phyloP scores from a whole-genome alignment of 2,888 invertebrate species.

The Chymomyza caudatula region DNA sequence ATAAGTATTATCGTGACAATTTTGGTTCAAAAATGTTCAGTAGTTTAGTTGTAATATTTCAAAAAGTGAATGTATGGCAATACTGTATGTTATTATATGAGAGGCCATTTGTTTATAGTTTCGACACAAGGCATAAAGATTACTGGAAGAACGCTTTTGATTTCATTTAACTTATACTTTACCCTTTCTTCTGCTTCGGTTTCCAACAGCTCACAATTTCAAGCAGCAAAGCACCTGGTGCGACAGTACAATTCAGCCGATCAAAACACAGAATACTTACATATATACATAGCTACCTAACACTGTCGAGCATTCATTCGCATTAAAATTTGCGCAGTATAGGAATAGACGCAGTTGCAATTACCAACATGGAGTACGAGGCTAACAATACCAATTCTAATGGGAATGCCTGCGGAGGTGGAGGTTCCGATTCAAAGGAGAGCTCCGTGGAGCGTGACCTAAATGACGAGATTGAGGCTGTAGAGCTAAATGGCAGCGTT shows the following conservation, averaged over 20 bases:
- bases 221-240: constrained; percentile 50
- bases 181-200: background rate
- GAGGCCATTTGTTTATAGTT: constrained; percentile 18
- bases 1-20: too few species aligned
- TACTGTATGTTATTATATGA: too few species aligned
- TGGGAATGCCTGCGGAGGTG: constrained; percentile 22
- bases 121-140: too few species aligned
- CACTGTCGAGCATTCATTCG: too few species aligned
- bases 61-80: too few species aligned
- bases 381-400: constrained; percentile 55
- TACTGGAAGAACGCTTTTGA: background rate
- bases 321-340: too few species aligned
- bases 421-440: constrained; percentile 70
- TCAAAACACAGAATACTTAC: background rate
- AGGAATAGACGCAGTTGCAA: background rate
- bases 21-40: too few species aligned
- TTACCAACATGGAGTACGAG: constrained; percentile 63
- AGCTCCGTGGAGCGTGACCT: constrained; percentile 76
- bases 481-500: constrained; percentile 59
- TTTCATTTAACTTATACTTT: background rate
- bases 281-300: too few species aligned
- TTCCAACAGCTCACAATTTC: background rate
- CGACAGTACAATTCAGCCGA: constrained; percentile 46
- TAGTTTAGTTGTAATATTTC: too few species aligned
- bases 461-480: constrained; percentile 74